Base-by-base conservation (phyloP, 2,113 vertebrate genomes). In the Coturnix japonica region DNA sequence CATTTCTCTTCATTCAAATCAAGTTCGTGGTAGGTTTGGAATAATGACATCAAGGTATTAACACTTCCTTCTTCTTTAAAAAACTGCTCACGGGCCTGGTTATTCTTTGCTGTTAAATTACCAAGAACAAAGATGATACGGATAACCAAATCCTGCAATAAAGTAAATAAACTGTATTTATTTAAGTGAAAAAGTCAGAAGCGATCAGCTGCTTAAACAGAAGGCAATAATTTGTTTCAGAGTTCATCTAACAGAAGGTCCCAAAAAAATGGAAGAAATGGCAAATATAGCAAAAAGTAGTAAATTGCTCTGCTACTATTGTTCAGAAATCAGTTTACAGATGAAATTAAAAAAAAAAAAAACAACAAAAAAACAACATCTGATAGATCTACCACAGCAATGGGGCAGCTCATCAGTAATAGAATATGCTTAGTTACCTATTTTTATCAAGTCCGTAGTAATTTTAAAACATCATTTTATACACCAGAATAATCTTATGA, bases 51-150 rank as follows among this genome's bases (percentile, higher is more conserved):
- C 86, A 99, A 97, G 1, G 97, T 97, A 13, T 93, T 93, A 90
- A 98, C 30, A 80, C 98, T 97, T 82, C 92, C 96, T 41, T 96
- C 54, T 92, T 98, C 97, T 80, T 96, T 95, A 93, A 97, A 98
- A 81, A 99, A 97, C 66, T 95, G 95, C 92, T 97, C 97, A 13
- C 98, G 97, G 33, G 98, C 97, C 56, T 96, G 96, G 46, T 98
- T 95, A 74, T 95, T 98, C 82, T 98, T 98, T 33, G 98, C 98
- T 18, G 98, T 98, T 96, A 99, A 97, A 96, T 99, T 99, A 78
- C 99, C 98, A 66, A 99, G 98, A 78, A 98, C 98, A 95, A 99
- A 99, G 89, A 99, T 89, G 74, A 99, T 95, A 56, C 98, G 98
- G 57, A 99, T 93, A 12, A 99, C 97, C 56, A 99, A 97, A 95